Conservation (phyloP, 2,113 vertebrate species). For the Columba janthina region DNA sequence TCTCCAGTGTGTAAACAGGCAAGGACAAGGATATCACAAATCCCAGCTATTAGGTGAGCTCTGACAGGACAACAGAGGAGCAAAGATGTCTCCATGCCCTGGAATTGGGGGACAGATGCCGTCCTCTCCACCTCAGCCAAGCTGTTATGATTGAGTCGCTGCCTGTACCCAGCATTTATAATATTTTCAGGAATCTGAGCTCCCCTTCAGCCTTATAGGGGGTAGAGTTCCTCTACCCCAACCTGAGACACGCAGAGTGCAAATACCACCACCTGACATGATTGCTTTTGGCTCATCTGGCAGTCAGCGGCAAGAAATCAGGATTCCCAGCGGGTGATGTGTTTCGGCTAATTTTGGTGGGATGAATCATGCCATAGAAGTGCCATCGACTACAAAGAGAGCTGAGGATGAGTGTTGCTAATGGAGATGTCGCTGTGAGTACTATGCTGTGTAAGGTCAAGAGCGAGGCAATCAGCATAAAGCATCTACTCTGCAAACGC, state of each 20-base stretch:
- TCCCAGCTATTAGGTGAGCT: neutral
- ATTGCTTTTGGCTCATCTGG: neutral
- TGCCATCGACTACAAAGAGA: neutral
- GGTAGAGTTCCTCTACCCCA: neutral
- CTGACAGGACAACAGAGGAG: neutral
- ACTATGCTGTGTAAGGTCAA: neutral
- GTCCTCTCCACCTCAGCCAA: neutral
- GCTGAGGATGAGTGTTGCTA: neutral
- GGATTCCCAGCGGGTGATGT: accelerated
- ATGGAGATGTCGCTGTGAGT: neutral
- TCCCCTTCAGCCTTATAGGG: neutral
- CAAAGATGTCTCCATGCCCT: neutral
- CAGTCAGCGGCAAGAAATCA: neutral
- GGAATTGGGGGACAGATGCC: accelerated
- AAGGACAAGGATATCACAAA: neutral
- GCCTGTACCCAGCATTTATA: neutral
- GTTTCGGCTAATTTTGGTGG: neutral
- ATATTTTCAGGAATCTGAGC: neutral
- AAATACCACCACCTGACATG: neutral
- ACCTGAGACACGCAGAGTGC: accelerated
- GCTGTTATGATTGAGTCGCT: neutral
- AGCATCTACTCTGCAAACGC: neutral
- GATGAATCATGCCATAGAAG: neutral
- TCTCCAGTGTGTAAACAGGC: neutral
- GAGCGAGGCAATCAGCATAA: neutral